Percentiles rank a stretch among this genome's conserved stretches.
Evolutionary conservation across 2,888 invertebrate genomes (phyloP).

Genomic region (Acanthococcus lagerstroemiae): DNA sequence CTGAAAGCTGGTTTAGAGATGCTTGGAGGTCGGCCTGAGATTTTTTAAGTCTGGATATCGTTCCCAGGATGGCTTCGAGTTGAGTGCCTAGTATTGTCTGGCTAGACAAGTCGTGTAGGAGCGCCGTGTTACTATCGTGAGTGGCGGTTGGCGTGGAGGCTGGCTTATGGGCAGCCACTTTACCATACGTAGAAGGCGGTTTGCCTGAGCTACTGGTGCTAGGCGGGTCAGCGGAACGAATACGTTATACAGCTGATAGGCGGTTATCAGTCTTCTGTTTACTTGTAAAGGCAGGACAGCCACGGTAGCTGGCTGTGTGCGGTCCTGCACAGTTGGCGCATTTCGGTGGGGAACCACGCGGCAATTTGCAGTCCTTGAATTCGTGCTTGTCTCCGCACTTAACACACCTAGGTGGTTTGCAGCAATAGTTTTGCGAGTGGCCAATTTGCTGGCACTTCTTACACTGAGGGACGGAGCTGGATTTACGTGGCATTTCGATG

Average conservation of each 20-base stretch:
- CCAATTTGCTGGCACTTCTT: background rate
- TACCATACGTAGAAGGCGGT: no score
- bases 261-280: no score
- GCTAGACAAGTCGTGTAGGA: no score
- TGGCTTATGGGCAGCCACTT: no score
- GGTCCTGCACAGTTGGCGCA: background rate
- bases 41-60: no score
- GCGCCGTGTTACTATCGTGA: no score
- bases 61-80: no score
- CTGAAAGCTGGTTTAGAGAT: background rate
- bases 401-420: background rate
- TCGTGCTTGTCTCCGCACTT: background rate
- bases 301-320: background rate
- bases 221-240: no score
- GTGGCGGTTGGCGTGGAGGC: no score
- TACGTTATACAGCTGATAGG: no score
- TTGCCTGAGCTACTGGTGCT: no score
- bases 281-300: background rate
- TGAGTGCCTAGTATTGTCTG: no score
- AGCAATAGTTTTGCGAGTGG: background rate
- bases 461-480: background rate
- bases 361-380: background rate
- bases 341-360: background rate
- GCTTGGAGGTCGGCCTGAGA: background rate
- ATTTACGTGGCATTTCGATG: background rate